phyloP scores from a whole-genome alignment of 2,113 vertebrate genomes.

The Tachuris rubrigastra region DNA sequence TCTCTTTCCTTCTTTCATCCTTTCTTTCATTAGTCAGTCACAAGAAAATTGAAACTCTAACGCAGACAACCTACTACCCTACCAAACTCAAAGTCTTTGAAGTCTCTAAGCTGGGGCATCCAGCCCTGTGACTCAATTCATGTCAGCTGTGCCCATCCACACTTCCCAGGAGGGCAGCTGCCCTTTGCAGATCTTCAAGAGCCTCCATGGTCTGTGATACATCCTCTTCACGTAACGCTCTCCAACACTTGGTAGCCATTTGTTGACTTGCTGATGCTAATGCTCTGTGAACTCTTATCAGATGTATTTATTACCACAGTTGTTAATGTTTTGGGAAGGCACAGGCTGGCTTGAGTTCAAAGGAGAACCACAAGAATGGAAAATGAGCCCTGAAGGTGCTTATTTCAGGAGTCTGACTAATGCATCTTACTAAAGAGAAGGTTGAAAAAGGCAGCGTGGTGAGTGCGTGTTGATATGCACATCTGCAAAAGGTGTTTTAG shows the following conservation, averaged over 20 bases:
- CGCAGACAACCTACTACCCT: not conserved
- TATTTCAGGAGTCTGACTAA: constrained; percentile 24
- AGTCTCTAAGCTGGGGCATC: not conserved
- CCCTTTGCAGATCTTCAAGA: not conserved
- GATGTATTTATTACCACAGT: constrained; percentile 11
- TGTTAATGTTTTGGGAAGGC: constrained; percentile 22
- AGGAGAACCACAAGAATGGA: not conserved
- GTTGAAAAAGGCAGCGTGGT: not conserved
- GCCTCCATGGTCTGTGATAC: fast-evolving
- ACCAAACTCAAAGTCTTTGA: not conserved
- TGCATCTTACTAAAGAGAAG: not conserved
- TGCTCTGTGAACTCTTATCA: constrained; percentile 27
- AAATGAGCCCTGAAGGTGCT: not conserved
- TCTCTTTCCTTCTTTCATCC: not conserved
- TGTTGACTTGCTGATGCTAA: constrained; percentile 5
- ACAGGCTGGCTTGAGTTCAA: constrained; percentile 26
- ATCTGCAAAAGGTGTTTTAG: constrained; percentile 4
- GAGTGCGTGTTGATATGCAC: constrained; percentile 20
- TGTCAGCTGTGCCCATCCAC: not conserved
- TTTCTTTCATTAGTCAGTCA: not conserved
- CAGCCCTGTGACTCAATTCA: not conserved
- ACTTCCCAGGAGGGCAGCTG: not conserved
- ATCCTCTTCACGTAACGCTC: not conserved
- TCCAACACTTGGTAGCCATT: not conserved
- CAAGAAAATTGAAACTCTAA: not conserved